phyloP scores from a whole-genome alignment of 37 sponge, comb jelly and placozoan species.

The Oopsacas minuta region DNA sequence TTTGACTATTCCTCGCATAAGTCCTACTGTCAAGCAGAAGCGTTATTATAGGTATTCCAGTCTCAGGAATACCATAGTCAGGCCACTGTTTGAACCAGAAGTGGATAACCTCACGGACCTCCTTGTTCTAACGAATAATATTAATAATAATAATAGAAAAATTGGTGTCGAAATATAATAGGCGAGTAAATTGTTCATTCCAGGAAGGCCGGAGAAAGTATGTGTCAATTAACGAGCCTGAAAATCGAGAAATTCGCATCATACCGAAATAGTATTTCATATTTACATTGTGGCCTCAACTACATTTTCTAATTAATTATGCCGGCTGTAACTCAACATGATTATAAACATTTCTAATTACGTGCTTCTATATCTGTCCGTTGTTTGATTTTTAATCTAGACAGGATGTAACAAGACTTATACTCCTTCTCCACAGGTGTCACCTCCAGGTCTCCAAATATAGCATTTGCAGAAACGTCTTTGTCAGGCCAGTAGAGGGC shows the following conservation, averaged over 20 bases:
- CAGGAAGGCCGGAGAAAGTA: neutral
- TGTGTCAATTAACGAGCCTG: too few species aligned
- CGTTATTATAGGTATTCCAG: constrained; percentile 33
- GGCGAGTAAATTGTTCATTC: neutral
- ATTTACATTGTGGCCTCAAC: too few species aligned
- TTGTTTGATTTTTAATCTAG: neutral
- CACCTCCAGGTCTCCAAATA: neutral
- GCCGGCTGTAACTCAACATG: too few species aligned
- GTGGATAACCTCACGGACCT: constrained; percentile 53
- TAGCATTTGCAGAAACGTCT: neutral
- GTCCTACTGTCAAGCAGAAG: constrained; percentile 30
- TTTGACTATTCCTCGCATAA: constrained; percentile 21
- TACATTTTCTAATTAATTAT: too few species aligned
- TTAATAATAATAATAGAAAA: too few species aligned
- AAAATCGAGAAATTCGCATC: too few species aligned
- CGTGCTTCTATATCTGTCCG: neutral
- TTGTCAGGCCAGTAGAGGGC: constrained; percentile 78
- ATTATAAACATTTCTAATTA: too few species aligned
- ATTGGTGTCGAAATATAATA: too few species aligned
- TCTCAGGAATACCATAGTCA: constrained; percentile 63
- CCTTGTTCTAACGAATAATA: constrained; percentile 39
- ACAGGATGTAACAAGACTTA: neutral
- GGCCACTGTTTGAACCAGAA: constrained; percentile 86
- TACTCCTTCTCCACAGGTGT: neutral
- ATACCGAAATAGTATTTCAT: too few species aligned